Evolutionary conservation across 2,888 invertebrate genomes (phyloP).

Genomic region (Panopea generosa): DNA sequence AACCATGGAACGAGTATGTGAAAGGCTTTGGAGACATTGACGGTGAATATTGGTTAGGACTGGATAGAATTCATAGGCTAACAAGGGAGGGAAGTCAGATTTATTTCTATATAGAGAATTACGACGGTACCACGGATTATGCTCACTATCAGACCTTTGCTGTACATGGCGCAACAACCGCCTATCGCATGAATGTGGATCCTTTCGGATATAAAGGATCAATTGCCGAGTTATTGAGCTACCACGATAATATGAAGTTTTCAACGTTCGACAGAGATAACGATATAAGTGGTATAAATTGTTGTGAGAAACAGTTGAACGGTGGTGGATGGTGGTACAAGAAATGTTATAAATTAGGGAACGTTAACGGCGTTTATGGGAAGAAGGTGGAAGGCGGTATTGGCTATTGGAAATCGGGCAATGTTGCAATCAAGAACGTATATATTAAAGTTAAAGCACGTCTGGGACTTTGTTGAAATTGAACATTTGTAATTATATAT

Average conservation of each 20-base stretch:
- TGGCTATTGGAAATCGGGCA: conserved; percentile 12
- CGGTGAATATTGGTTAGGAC: conserved; percentile 45
- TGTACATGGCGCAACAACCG: conserved; percentile 44
- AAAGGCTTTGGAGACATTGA: conserved; percentile 43
- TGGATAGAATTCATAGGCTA: conserved; percentile 49
- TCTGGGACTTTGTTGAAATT: conserved; percentile 17
- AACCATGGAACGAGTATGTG: conserved; percentile 45
- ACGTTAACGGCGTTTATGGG: conserved; percentile 41
- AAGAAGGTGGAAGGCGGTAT: conserved; percentile 29
- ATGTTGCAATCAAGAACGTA: conserved; percentile 8
- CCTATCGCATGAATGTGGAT: conserved; percentile 50
- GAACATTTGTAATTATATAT: no score
- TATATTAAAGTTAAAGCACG: conserved; percentile 12
- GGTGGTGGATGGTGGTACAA: conserved; percentile 52
- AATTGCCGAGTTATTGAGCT: conserved; percentile 22
- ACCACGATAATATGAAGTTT: conserved; percentile 48
- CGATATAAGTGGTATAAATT: conserved; percentile 13
- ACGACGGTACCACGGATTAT: conserved; percentile 29
- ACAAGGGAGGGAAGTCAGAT: conserved; percentile 40
- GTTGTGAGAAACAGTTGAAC: conserved; percentile 2
- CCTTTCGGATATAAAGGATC: conserved; percentile 85
- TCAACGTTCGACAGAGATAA: conserved; percentile 51
- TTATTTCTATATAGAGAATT: conserved; percentile 41
- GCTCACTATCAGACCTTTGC: conserved; percentile 46
- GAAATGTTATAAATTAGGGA: conserved; percentile 29